Percentiles rank a stretch among this genome's conserved stretches.
phyloP scores from a whole-genome alignment of 2,797 vertebrate species.

The Tarsius wallacei region DNA sequence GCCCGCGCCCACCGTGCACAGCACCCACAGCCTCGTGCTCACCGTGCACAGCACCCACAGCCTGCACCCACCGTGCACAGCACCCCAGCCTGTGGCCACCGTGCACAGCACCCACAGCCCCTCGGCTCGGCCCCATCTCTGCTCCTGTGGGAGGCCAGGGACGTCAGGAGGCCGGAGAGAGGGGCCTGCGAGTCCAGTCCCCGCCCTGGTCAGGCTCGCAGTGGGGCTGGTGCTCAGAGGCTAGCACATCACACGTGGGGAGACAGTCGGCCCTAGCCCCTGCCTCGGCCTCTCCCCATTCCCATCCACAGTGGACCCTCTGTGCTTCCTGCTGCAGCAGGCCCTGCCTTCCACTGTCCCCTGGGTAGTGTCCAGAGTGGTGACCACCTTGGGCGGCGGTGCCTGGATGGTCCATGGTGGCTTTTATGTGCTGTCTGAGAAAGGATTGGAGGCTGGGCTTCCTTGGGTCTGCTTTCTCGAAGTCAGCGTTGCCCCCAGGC shows the following conservation, averaged over 20 bases:
- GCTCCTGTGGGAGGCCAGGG: background rate
- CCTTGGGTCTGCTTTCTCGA: background rate
- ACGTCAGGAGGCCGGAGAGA: background rate
- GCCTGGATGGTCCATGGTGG: background rate
- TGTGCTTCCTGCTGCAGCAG: accelerated
- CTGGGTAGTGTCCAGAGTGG: too few relatives aligned
- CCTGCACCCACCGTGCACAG: background rate
- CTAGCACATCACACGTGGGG: too few relatives aligned
- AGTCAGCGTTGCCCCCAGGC: background rate
- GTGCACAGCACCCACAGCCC: too few relatives aligned
- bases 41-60: background rate
- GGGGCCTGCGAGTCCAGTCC: background rate
- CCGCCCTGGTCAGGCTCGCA: too few relatives aligned
- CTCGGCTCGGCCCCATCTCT: background rate
- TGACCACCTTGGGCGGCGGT: background rate
- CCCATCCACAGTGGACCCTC: background rate
- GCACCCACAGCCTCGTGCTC: background rate
- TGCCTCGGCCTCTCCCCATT: too few relatives aligned
- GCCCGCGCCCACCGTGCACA: background rate
- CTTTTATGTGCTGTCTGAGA: background rate
- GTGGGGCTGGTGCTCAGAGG: accelerated
- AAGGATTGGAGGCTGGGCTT: background rate
- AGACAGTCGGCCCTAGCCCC: accelerated
- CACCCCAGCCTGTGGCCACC: too few relatives aligned
- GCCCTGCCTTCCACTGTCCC: background rate